A percentile compares a stretch with the other conserved stretches of the same genome.
These are phyloP conservation scores for Aegypius monachus DNA, from an alignment of 2,113 vertebrate species.

Conservation along the genomic window DNA sequence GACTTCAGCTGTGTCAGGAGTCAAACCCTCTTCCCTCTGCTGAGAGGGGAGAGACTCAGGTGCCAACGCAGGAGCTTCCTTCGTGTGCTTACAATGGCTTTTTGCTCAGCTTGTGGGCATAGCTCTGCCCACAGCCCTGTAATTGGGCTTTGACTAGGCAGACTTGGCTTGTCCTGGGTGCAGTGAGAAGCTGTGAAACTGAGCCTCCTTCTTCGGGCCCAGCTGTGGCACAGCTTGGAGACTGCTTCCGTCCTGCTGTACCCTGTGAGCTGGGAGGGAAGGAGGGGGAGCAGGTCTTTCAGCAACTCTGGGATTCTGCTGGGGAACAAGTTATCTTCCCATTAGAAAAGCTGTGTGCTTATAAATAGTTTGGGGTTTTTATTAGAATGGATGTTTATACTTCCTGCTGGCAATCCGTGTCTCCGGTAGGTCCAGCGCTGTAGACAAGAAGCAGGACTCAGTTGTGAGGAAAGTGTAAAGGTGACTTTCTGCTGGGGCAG, in stretches of 20 bases:
- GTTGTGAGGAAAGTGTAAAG: background rate
- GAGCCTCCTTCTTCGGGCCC: background rate
- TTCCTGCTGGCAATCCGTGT: background rate
- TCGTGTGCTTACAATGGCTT: fast-evolving
- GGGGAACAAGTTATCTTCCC: background rate
- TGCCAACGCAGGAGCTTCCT: background rate
- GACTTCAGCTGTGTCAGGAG: background rate
- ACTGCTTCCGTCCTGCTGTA: fast-evolving
- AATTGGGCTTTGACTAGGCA: background rate
- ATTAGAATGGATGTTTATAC: background rate
- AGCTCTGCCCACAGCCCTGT: slow-evolving; percentile 18
- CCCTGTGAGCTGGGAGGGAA: background rate
- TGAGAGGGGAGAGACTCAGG: background rate
- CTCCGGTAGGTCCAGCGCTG: fast-evolving
- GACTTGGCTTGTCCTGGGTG: background rate
- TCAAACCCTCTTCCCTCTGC: background rate
- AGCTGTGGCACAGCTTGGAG: background rate
- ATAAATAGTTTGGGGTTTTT: background rate
- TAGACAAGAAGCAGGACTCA: background rate
- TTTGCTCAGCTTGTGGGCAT: background rate
- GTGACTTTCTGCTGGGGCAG: background rate
- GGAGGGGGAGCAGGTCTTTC: background rate
- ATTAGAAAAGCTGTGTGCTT: background rate
- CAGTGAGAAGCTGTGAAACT: background rate
- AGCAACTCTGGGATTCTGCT: background rate